Percentiles rank a stretch among this genome's conserved stretches.
phyloP scores from a whole-genome alignment of 2,113 vertebrate species.

The Holacanthus passer region DNA sequence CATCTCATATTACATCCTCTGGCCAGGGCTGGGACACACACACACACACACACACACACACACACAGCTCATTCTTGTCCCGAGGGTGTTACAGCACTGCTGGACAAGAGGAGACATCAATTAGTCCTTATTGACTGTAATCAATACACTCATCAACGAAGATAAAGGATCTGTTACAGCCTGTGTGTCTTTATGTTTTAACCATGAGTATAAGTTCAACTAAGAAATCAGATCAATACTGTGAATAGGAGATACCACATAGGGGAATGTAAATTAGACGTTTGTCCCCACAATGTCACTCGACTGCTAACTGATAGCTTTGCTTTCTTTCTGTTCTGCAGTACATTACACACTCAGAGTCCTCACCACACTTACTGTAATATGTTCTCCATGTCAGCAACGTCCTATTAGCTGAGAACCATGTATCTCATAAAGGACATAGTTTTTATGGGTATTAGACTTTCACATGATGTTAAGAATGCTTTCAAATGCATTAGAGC shows the following conservation, averaged over 20 bases:
- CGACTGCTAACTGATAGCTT: conserved; percentile 8
- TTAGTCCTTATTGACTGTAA: conserved; percentile 59
- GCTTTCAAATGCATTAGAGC: not conserved
- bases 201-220: conserved; percentile 11
- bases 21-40: conserved; percentile 32
- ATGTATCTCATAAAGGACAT: not conserved
- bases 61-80: conserved; percentile 13
- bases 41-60: not conserved
- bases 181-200: conserved; percentile 37
- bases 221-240: conserved; percentile 47
- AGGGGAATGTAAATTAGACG: conserved; percentile 49
- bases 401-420: not conserved
- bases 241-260: conserved; percentile 35
- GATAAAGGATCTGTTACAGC: conserved; percentile 23
- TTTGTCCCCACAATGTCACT: conserved; percentile 42
- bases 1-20: conserved; percentile 64
- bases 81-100: conserved; percentile 29
- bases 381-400: not conserved
- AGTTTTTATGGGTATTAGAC: not conserved
- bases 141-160: conserved; percentile 60
- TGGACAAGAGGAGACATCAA: conserved; percentile 41
- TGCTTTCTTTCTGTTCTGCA: not conserved
- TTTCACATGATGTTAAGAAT: not conserved
- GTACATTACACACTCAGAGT: not conserved
- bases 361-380: not conserved